Percentiles rank a stretch among this genome's conserved stretches.
These are phyloP conservation scores for Rhea pennata DNA, from an alignment of 2,113 vertebrate species.

Conservation along the genomic window DNA sequence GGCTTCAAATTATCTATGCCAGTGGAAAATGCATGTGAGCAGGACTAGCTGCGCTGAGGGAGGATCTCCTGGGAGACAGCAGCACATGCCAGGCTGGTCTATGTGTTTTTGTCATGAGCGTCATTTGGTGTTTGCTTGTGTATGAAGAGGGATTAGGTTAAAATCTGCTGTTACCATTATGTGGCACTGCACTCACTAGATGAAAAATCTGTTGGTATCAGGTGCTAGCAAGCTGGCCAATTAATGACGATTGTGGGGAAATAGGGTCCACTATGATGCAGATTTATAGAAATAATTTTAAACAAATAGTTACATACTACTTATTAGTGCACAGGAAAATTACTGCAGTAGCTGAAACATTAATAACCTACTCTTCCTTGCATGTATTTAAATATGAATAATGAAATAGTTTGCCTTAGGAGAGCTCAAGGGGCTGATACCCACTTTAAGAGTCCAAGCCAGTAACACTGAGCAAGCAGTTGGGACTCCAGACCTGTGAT, in stretches of 20 bases:
- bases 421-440: neutral
- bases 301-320: neutral
- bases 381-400: neutral
- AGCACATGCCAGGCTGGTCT: conserved; percentile 37
- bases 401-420: neutral
- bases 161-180: neutral
- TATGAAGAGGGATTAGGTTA: neutral
- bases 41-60: neutral
- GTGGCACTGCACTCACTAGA: neutral
- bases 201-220: conserved; percentile 16
- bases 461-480: neutral
- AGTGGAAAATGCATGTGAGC: conserved; percentile 24
- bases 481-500: neutral
- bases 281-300: conserved; percentile 21
- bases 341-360: neutral
- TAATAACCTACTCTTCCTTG: neutral
- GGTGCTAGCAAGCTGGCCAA: conserved; percentile 8
- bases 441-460: neutral
- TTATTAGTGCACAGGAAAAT: neutral
- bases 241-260: conserved; percentile 4
- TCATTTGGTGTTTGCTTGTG: conserved; percentile 10
- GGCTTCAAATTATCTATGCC: conserved; percentile 37
- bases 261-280: neutral
- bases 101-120: neutral
- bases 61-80: conserved; percentile 6